These are phyloP conservation scores for Nyctalus aviator DNA, from an alignment of 2,797 vertebrate species.

Conservation along the genomic window DNA sequence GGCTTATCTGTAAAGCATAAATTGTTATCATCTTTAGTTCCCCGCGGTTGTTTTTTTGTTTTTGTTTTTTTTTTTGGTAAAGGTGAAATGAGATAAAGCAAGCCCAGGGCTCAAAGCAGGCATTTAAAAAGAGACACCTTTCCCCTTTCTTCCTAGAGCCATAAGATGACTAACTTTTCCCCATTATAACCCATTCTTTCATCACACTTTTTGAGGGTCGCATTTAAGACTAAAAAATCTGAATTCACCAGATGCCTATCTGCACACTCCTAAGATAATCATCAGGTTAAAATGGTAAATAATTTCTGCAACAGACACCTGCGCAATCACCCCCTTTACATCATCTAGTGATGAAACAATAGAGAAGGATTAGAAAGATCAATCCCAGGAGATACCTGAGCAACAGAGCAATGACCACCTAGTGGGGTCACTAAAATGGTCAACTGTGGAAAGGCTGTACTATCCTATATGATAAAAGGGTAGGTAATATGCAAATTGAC, in stretches of 20 bases:
- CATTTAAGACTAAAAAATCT: background rate
- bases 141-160: background rate
- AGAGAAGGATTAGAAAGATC: background rate
- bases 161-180: background rate
- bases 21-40: constrained; percentile 16
- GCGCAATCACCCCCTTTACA: background rate
- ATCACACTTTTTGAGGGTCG: background rate
- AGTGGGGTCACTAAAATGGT: background rate
- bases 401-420: background rate
- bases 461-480: no score
- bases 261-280: background rate
- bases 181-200: background rate
- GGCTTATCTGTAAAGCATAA: constrained; percentile 32
- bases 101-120: constrained; percentile 30
- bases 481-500: no score
- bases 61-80: background rate
- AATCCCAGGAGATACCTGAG: background rate
- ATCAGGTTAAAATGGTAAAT: background rate
- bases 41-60: background rate
- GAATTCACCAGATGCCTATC: background rate
- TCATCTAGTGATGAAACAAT: background rate
- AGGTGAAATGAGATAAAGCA: constrained; percentile 36
- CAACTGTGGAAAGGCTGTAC: background rate
- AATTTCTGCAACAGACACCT: background rate
- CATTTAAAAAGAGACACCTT: constrained; percentile 14